Evolutionary conservation across 2,113 vertebrate species (phyloP).

Genomic region (Podilymbus podiceps): DNA sequence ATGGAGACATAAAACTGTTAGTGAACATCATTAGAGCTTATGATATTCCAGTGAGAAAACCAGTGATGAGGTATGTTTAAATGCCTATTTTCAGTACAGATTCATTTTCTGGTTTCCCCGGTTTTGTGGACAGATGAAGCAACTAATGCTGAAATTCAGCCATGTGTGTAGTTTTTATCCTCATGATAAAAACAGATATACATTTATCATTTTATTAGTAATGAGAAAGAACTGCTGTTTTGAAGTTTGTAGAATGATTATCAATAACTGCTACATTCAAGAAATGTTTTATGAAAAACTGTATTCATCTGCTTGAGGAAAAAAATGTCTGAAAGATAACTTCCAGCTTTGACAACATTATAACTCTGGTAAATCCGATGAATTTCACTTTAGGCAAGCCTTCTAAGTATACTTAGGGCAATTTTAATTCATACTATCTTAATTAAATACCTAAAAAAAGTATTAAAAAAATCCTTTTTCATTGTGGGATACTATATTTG

Average conservation of each 20-base stretch:
- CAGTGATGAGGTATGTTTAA: conserved; percentile 73
- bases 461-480: neutral
- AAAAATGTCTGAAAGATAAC: neutral
- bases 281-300: neutral
- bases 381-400: neutral
- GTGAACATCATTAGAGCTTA: conserved; percentile 91
- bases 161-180: neutral
- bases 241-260: neutral
- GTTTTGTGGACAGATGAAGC: neutral
- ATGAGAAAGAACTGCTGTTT: neutral
- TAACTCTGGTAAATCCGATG: neutral
- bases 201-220: neutral
- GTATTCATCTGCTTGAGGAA: neutral
- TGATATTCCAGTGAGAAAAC: conserved; percentile 87
- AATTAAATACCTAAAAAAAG: neutral
- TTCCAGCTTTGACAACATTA: neutral
- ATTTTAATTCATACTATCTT: neutral
- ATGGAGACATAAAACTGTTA: conserved; percentile 91
- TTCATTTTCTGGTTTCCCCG: neutral
- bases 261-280: neutral
- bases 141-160: neutral
- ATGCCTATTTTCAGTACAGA: neutral
- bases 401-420: neutral
- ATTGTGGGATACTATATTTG: neutral
- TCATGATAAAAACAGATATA: neutral